Evolutionary conservation across 2,113 vertebrate species (phyloP).

Genomic region (Elephantulus edwardii): DNA sequence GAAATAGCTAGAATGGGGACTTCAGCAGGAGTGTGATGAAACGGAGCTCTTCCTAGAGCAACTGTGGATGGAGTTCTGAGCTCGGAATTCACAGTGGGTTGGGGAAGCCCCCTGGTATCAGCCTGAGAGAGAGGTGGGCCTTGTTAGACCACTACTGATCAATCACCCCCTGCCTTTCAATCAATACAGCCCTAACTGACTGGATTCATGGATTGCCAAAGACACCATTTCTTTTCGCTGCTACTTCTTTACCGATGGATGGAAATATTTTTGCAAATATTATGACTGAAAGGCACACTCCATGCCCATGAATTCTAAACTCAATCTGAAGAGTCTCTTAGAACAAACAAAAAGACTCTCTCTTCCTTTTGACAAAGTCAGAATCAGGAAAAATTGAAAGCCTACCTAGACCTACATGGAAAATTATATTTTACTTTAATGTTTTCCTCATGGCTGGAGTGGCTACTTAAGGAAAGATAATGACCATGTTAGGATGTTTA

Average conservation of each 20-base stretch:
- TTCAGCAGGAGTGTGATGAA: background rate
- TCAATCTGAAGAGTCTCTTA: conserved; percentile 56
- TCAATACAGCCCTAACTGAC: background rate
- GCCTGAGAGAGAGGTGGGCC: background rate
- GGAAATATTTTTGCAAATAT: conserved; percentile 43
- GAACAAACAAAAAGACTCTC: conserved; percentile 52
- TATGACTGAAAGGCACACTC: conserved; percentile 38
- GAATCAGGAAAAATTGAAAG: conserved; percentile 59
- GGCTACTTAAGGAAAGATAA: conserved; percentile 76
- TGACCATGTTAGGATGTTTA: conserved; percentile 65
- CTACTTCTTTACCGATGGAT: background rate
- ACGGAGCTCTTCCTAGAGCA: background rate
- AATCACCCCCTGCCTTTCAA: background rate
- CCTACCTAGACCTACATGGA: conserved; percentile 27
- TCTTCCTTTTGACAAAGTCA: conserved; percentile 47
- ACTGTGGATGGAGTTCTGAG: background rate
- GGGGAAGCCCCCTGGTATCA: background rate
- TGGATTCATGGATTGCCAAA: accelerated
- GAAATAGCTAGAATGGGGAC: background rate
- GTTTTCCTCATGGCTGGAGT: conserved; percentile 63
- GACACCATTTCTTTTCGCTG: background rate
- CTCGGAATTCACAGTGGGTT: background rate
- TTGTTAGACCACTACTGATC: background rate
- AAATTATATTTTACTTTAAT: conserved; percentile 76
- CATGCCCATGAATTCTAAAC: conserved; percentile 19